Evolutionary conservation across 2,888 invertebrate genomes (phyloP), one percentile per base, ranked within the genome.

Genomic region (Tachina fera): DNA sequence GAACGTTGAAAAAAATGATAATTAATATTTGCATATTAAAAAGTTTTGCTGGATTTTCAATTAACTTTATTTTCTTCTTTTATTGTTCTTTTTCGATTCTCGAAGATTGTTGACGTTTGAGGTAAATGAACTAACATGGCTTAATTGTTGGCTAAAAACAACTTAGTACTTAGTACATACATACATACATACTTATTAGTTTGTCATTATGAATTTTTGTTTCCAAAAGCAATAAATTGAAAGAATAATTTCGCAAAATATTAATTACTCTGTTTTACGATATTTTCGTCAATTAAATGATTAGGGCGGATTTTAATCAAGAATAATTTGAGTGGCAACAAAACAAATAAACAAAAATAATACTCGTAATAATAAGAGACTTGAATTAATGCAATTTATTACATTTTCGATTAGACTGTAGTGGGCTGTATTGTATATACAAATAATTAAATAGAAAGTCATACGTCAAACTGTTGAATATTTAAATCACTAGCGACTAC

Each of bases 21-120:
- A 88, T 87, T 87, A 85, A 88, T 87, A 85, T 88, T 88, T 88
- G 88, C 88, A 88, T 88, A 81, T 78, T 81, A 81, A 83, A 83
- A 86, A 83, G 74, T 84, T 83, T 81, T 81, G 49, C 80, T 80
- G 81, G 84, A 84, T 82, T 81, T 87, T 87, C 80, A 84, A 83
- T 87, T 84, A 84, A 77, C 79, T 78, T 74, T 67, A 45, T 75
- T 51, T 45, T 72, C 39, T 1, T 22, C 9, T 31, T 51, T 31
- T 53, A 14, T 53, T 58, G 9, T 56, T 9, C 19, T 53, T 41
- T 41, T 31, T 11, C 16, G 3, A 9, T 68, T 14, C 41, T 58
- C 51, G 45, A 68, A 41, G 9, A 39, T 14, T 16, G 47, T 41
- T 71, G 53, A 47, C 53, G 56, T 65, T 78, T 61, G 72, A 86